Evolutionary conservation across 2,113 vertebrate genomes (phyloP), one percentile per base, ranked within the genome.

Genomic region (Speoplatyrhinus poulsoni): DNA sequence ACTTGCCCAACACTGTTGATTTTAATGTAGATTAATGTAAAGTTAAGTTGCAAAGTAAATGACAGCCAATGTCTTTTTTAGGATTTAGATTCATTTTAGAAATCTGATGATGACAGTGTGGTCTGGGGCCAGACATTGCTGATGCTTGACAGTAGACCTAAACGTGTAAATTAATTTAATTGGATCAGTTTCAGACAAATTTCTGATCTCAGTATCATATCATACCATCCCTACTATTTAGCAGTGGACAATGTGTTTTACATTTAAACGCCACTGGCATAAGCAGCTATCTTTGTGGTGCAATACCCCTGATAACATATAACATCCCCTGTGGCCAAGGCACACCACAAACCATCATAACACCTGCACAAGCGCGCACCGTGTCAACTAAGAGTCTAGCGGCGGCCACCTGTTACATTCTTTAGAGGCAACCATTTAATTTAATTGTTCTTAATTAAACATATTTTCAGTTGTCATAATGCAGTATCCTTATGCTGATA

Each of bases 311-410:
- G 74, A 75, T 84, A 85, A 80, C 49, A 64, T 3, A 32, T 9
- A 33, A 71, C 73, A 3, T 57, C 81, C 80, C 75, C 12, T 3
- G 67, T 73, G 79, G 16, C 50, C 26, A 72, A 79, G 50, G 69
- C 62, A 84, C 83, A 88, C 80, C 84, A 81, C 84, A 85, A 80
- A 72, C 81, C 77, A 77, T 84, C 75, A 86, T 36, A 91, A 89
- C 85, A 88, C 84, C 82, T 87, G 82, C 80, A 85, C 36, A 41
- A 41, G 56, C 50, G 67, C 75, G 72, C 82, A 70, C 69, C 75
- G 67, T 67, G 54, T 32, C 65, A 71, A 57, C 62, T 55, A 71
- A 32, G 16, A 26, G 13, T 12, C 53, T 32, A 46, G 17, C 11
- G 26, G 36, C 50, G 55, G 55, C 55, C 85, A 90, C 82, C 83